Conservation (phyloP, 2,113 vertebrate species). For the Theristicus caerulescens region DNA sequence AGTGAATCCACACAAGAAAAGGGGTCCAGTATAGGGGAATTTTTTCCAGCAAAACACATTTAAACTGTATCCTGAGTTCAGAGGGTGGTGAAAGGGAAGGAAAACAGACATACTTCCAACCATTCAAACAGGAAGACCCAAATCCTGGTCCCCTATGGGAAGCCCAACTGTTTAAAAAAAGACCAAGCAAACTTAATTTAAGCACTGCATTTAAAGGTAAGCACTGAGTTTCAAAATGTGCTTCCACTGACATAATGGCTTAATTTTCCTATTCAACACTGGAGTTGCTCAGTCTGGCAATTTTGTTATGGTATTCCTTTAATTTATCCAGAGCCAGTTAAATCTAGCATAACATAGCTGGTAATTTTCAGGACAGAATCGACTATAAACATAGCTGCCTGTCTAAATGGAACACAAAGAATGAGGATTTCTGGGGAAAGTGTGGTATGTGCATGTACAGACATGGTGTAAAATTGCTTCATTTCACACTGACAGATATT, state of each 20-base stretch:
- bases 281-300: neutral
- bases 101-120: neutral
- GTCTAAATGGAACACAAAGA: neutral
- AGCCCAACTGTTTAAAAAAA: neutral
- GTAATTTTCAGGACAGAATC: neutral
- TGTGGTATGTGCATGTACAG: neutral
- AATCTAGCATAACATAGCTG: neutral
- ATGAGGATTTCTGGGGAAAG: neutral
- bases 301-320: neutral
- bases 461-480: neutral
- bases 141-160: neutral
- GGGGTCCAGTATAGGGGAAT: neutral
- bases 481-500: neutral
- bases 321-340: neutral
- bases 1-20: constrained; percentile 24
- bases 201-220: neutral
- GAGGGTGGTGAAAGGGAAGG: neutral
- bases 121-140: constrained; percentile 28
- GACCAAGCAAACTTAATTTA: neutral
- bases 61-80: neutral
- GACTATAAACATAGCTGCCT: neutral
- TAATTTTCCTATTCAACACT: neutral
- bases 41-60: neutral
- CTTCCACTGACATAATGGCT: neutral
- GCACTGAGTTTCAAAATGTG: neutral